Evolutionary conservation across 37 sponge, comb jelly and placozoan genomes (phyloP).

Genomic region (Beroe ovata): DNA sequence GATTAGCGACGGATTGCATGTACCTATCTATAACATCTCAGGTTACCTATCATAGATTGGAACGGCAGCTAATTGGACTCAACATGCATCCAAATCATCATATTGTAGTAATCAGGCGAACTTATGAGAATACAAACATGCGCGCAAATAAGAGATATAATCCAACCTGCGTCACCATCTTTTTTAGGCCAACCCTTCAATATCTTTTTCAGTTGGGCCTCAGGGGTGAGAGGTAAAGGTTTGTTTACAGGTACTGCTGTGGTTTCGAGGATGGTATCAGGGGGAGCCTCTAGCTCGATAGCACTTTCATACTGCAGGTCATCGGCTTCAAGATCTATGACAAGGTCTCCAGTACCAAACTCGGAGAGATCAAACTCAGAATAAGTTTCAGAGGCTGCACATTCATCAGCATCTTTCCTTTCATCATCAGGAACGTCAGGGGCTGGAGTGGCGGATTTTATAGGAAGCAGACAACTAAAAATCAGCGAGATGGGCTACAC

Average conservation of each 20-base stretch:
- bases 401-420: not conserved
- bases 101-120: too few relatives aligned
- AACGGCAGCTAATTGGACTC: too few relatives aligned
- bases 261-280: not conserved
- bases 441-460: not conserved
- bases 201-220: not conserved
- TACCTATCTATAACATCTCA: too few relatives aligned
- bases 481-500: not conserved
- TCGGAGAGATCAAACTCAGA: conserved; percentile 1
- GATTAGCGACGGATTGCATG: too few relatives aligned
- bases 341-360: conserved; percentile 12
- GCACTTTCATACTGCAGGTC: conserved; percentile 58
- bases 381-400: not conserved
- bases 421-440: not conserved
- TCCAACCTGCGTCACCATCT: not conserved
- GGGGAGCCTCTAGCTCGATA: conserved; percentile 29
- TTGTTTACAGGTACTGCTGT: not conserved
- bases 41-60: too few relatives aligned
- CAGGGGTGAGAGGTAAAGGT: not conserved
- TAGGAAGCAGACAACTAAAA: too few relatives aligned
- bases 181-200: not conserved
- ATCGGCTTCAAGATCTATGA: conserved; percentile 57
- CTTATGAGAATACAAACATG: too few relatives aligned
- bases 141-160: too few relatives aligned
- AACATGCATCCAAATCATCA: too few relatives aligned